Base-by-base conservation (phyloP, 2,888 invertebrate species). In the Parochlus steinenii region DNA sequence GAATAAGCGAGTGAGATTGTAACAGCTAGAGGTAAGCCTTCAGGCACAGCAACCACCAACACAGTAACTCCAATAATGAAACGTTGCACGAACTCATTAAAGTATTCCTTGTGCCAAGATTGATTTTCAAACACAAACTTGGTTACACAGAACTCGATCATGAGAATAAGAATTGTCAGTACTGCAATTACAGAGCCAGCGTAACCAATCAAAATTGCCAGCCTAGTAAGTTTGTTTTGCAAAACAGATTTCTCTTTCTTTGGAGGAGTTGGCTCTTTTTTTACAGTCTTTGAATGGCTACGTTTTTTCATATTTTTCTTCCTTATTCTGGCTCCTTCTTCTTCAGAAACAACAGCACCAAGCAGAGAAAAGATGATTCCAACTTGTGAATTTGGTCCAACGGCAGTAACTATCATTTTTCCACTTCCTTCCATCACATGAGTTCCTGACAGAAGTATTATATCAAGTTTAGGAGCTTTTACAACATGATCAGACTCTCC, bases 401-500 rank as follows among this genome's bases (percentile, higher is more conserved):
- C 73, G 7, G 72, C 73, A 6, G 69, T 65, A 28, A 73, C 67
- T 40, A 74, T 45, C 63, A 72, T 68, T 51, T 67, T 68, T 3
- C 72, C 73, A 47, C 68, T 69, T 20, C 73, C 74, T 50, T 74
- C 74, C 72, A 74, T 74, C 8, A 73, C 69, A 48, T 74, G 71
- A 12, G 73, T 74, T 39, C 72, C 72, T 56, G 52, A 49, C 4
- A 50, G 39, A 6, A 48, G 51, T 57, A 73, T 65, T 3, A 71
- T 69, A 51, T 74, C 72, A 16, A 46, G 50, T 26, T 53, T 50
- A 41, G 62, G 64, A 39, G 66, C 64, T 48, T 74, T 74, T 52
- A 69, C 72, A 18, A 74, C 70, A 49, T 71, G 70, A 51, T 74
- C 73, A n/a, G 71, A 71, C 52, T 74, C 74, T 38, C 74, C 74